Conservation (phyloP, 2,797 vertebrate genomes). For the Cyclura pinguis region DNA sequence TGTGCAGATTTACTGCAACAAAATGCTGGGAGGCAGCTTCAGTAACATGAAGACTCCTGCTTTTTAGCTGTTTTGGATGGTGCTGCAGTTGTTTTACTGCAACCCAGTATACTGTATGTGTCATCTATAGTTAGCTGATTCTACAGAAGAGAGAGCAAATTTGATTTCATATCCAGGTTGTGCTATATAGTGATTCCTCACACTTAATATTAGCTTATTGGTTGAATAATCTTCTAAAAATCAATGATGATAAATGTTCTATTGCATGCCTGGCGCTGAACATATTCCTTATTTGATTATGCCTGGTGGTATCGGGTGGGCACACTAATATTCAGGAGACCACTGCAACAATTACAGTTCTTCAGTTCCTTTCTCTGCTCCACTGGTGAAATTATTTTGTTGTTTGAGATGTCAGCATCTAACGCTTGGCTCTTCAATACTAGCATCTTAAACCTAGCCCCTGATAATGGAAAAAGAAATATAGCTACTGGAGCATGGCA, state of each 20-base stretch:
- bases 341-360: neutral
- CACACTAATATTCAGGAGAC: neutral
- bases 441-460: conserved; percentile 32
- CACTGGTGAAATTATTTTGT: conserved; percentile 1
- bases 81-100: neutral
- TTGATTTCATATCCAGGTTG: neutral
- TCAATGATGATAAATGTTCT: neutral
- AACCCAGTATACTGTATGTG: too few species aligned
- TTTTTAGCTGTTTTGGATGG: neutral
- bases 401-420: conserved; percentile 28
- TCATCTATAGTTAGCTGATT: neutral
- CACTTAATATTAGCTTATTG: neutral
- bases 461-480: conserved; percentile 37
- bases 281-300: conserved; percentile 1
- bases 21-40: neutral
- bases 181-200: neutral
- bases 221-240: neutral
- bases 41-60: neutral
- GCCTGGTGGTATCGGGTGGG: conserved; percentile 2
- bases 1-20: neutral
- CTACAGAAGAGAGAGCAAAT: neutral
- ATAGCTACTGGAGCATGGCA: conserved; percentile 40
- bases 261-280: neutral
- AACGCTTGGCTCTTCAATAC: neutral
- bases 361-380: conserved; percentile 10